Percentiles rank a stretch among this genome's conserved stretches.
phyloP scores from a whole-genome alignment of 2,797 vertebrate genomes.

The Uromys caudimaculatus region DNA sequence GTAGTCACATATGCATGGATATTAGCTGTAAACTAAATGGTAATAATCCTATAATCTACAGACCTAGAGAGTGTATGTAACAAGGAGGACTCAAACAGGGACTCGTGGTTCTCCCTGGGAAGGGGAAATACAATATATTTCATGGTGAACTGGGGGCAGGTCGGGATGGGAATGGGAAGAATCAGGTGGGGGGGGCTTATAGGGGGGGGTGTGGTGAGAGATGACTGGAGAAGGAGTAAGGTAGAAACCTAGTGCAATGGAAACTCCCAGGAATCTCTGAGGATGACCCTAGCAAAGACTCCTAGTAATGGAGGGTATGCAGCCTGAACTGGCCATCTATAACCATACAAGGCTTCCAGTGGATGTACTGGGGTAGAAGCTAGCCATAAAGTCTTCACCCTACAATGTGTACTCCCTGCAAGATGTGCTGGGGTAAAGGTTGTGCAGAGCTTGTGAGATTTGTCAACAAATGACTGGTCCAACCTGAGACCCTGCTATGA shows the following conservation, averaged over 20 bases:
- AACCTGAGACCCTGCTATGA: neutral
- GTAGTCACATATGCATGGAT: neutral
- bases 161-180: neutral
- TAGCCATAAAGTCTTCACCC: neutral
- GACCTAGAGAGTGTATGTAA: neutral
- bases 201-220: neutral
- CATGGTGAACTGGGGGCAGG: neutral
- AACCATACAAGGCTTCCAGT: neutral
- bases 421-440: neutral
- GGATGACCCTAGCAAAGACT: neutral
- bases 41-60: neutral
- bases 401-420: neutral
- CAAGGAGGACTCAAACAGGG: neutral
- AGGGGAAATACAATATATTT: neutral
- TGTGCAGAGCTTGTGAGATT: neutral
- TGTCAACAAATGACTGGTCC: neutral
- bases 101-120: neutral
- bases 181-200: neutral
- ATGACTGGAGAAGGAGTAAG: neutral
- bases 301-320: neutral
- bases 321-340: neutral
- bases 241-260: neutral
- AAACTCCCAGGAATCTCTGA: neutral
- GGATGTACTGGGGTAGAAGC: neutral
- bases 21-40: too few relatives aligned